These are phyloP conservation scores for Ligdia adustata DNA, from an alignment of 2,888 invertebrate species.

Conservation along the genomic window DNA sequence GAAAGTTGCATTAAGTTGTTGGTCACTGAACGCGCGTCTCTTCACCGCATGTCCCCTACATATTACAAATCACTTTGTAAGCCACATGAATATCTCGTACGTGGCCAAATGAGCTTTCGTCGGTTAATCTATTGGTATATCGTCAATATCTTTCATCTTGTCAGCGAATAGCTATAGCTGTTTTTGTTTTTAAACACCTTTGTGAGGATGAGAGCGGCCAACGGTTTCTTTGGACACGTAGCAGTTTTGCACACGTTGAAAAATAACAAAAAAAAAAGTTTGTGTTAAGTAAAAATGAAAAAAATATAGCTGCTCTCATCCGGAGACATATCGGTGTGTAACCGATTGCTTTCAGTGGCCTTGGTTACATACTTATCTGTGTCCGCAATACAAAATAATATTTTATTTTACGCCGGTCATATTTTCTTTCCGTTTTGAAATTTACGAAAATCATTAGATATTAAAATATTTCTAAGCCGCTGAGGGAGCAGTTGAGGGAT, in stretches of 20 bases:
- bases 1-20: conserved; percentile 2
- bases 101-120: conserved; percentile 65
- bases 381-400: conserved; percentile 17
- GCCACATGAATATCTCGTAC: conserved; percentile 53
- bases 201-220: conserved; percentile 62
- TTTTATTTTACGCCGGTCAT: conserved; percentile 61
- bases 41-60: conserved; percentile 45
- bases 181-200: conserved; percentile 44
- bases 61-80: conserved; percentile 50
- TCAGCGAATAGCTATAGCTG: conserved; percentile 45
- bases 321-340: conserved; percentile 73
- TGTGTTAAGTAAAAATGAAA: background rate
- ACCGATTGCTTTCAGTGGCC: conserved; percentile 67
- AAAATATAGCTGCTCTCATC: conserved; percentile 56
- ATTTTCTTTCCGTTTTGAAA: conserved; percentile 52
- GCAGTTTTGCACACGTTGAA: conserved; percentile 65
- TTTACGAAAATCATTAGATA: conserved; percentile 70
- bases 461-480: conserved; percentile 60
- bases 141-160: conserved; percentile 55
- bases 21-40: conserved; percentile 12
- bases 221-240: conserved; percentile 61
- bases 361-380: conserved; percentile 82
- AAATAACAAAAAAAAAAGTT: conserved; percentile 34
- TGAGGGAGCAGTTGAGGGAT: conserved; percentile 76
- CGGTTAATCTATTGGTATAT: conserved; percentile 57